phyloP scores from a whole-genome alignment of 2,113 vertebrate species.

The Chrysochloris asiatica region DNA sequence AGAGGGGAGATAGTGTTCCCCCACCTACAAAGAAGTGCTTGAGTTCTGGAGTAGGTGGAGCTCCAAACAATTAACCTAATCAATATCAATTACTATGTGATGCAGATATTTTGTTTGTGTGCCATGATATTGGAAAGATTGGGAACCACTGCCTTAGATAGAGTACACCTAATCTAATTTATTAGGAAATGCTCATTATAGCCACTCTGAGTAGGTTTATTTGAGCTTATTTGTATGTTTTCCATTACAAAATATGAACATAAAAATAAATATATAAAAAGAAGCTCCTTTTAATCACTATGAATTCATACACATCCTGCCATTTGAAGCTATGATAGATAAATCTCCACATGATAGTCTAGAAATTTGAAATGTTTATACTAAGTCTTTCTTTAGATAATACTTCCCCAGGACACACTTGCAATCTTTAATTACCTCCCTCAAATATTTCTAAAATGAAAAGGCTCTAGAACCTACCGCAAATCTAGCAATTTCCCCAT shows the following conservation, averaged over 20 bases:
- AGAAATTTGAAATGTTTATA: not conserved
- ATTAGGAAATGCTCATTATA: not conserved
- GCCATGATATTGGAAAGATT: not conserved
- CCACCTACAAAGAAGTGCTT: not conserved
- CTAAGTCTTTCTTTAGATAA: not conserved
- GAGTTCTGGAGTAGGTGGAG: not conserved
- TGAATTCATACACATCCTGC: not conserved
- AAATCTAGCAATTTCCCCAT: no score
- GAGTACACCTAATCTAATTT: not conserved
- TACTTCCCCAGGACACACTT: not conserved
- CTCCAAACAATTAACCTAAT: not conserved
- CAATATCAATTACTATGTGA: not conserved
- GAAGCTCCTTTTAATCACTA: not conserved
- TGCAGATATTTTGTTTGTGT: not conserved
- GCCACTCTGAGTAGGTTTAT: not conserved
- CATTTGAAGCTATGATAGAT: not conserved
- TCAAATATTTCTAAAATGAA: not conserved
- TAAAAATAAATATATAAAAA: not conserved
- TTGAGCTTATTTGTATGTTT: not conserved
- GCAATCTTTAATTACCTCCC: not conserved
- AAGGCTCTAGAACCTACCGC: not conserved
- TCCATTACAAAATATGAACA: not conserved
- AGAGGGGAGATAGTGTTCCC: accelerated
- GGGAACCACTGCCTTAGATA: not conserved
- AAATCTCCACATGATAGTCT: not conserved